Percentiles rank a stretch among this genome's conserved stretches.
These are phyloP conservation scores for Microctenopoma lineatum DNA, from an alignment of 2,797 vertebrate genomes.

Conservation along the genomic window DNA sequence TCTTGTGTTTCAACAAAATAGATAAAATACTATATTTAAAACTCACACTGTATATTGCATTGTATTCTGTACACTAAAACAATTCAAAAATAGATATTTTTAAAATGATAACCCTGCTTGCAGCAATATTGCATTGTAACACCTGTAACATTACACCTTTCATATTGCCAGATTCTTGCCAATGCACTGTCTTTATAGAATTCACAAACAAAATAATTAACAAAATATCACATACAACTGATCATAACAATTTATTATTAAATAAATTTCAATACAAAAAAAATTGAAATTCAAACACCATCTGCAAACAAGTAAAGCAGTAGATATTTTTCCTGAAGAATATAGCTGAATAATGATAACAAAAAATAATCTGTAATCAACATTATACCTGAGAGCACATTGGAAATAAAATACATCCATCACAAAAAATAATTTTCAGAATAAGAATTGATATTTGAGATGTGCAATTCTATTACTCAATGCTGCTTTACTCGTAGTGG, in stretches of 20 bases:
- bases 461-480: neutral
- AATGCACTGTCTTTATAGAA: neutral
- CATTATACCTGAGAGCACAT: conserved; percentile 65
- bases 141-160: too few relatives aligned
- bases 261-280: conserved; percentile 61
- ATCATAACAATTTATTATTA: conserved; percentile 62
- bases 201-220: neutral
- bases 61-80: too few relatives aligned
- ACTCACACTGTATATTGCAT: too few relatives aligned
- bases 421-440: conserved; percentile 20
- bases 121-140: too few relatives aligned
- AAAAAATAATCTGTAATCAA: conserved; percentile 30
- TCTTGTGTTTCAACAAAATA: too few relatives aligned
- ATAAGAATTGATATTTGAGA: conserved; percentile 11
- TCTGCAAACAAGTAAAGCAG: conserved; percentile 11
- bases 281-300: conserved; percentile 23
- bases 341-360: conserved; percentile 16
- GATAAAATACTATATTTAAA: too few relatives aligned
- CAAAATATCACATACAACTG: neutral
- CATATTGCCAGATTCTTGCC: too few relatives aligned
- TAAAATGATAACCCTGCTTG: too few relatives aligned
- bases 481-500: conserved; percentile 31
- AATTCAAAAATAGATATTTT: too few relatives aligned
- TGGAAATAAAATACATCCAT: conserved; percentile 29
- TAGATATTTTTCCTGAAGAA: conserved; percentile 32